Conservation (phyloP, 1,140 invertebrate species). For the Drosophila nikananu region DNA sequence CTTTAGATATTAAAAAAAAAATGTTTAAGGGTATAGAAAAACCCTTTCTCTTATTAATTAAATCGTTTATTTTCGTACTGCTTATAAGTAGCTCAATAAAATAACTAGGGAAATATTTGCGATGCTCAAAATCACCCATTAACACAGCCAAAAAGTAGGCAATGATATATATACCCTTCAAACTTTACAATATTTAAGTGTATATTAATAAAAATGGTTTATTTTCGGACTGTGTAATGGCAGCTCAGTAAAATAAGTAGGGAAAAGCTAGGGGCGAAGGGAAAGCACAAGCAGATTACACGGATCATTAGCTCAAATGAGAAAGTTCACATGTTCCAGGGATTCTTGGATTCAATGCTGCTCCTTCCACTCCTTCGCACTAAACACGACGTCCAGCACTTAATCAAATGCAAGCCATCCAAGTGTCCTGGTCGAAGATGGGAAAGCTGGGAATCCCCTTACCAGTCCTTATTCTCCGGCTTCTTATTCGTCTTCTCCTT, state of each 20-base stretch:
- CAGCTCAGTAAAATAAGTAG: constrained; percentile 7
- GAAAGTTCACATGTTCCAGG: constrained; percentile 75
- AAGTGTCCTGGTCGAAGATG: constrained; percentile 32
- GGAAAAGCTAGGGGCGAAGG: background rate
- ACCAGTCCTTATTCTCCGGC: background rate
- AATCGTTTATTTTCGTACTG: background rate
- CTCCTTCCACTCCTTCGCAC: constrained; percentile 32
- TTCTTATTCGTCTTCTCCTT: background rate
- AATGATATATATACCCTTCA: background rate
- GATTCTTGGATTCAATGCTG: background rate
- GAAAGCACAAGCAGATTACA: constrained; percentile 71
- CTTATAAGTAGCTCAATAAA: constrained; percentile 8
- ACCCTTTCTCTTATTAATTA: too few species aligned
- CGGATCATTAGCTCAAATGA: constrained; percentile 82
- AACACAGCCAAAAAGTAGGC: background rate
- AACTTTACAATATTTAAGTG: background rate
- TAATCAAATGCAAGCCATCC: constrained; percentile 74
- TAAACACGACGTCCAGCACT: constrained; percentile 74
- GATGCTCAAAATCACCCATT: too few species aligned
- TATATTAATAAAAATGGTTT: too few species aligned
- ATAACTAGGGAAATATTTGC: background rate
- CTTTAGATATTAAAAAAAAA: background rate
- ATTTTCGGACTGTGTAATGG: constrained; percentile 5
- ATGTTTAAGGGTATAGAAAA: too few species aligned
- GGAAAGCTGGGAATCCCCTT: background rate